A percentile compares a stretch with the other conserved stretches of the same genome.
Evolutionary conservation across 2,797 vertebrate species (phyloP).

Genomic region (Catharus ustulatus): DNA sequence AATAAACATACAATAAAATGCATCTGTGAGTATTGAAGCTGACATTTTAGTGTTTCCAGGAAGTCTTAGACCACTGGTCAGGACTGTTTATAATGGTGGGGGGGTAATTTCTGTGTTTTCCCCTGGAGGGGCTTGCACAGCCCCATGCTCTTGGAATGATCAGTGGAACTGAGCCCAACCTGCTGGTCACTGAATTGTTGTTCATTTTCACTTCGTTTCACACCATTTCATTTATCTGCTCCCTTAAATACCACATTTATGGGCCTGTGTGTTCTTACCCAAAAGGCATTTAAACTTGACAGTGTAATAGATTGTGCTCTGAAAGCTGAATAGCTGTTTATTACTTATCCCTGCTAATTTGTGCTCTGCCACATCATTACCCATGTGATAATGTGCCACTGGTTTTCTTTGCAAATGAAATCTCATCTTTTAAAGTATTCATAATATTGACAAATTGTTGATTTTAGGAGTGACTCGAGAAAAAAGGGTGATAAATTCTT

Average conservation of each 20-base stretch:
- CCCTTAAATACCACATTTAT: slow-evolving; percentile 5
- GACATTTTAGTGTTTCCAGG: not conserved
- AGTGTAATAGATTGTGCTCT: slow-evolving; percentile 27
- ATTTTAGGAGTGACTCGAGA: not conserved
- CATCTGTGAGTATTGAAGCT: not conserved
- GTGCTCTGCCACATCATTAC: slow-evolving; percentile 29
- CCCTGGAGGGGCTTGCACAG: not conserved
- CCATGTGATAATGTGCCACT: not conserved
- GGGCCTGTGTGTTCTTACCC: slow-evolving; percentile 7
- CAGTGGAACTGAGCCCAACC: not conserved
- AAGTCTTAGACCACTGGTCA: not conserved
- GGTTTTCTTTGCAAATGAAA: not conserved
- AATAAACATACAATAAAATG: not conserved
- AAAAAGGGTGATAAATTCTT: not conserved
- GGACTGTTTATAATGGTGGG: rapidly evolving
- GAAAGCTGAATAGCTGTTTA: slow-evolving; percentile 49
- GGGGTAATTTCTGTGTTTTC: not conserved
- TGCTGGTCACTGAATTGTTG: not conserved
- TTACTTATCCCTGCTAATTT: slow-evolving; percentile 42
- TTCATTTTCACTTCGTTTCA: slow-evolving; percentile 43
- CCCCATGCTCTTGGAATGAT: not conserved
- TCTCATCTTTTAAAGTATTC: not conserved
- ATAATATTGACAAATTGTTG: not conserved
- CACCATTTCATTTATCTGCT: slow-evolving; percentile 34
- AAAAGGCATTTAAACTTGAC: slow-evolving; percentile 33